A percentile compares a stretch with the other conserved stretches of the same genome.
Conservation (phyloP, 2,113 vertebrate species). For the Rissa tridactyla region DNA sequence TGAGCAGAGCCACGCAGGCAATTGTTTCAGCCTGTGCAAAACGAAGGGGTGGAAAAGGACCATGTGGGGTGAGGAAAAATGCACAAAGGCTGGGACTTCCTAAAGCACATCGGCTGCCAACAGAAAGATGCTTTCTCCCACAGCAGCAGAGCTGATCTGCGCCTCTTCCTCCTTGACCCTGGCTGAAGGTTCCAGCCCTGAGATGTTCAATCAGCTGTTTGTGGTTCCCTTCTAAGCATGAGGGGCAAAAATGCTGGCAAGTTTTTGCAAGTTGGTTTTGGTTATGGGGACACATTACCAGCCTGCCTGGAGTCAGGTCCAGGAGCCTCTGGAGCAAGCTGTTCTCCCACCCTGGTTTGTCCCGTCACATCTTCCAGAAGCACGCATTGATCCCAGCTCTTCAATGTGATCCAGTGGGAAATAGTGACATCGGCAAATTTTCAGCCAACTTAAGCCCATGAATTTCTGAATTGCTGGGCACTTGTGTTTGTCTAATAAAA, state of each 20-base stretch:
- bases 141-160: not conserved
- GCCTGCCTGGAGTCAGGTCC: not conserved
- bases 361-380: not conserved
- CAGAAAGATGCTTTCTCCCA: not conserved
- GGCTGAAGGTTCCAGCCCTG: not conserved
- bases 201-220: not conserved
- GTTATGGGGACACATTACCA: not conserved
- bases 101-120: rapidly evolving
- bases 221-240: not conserved
- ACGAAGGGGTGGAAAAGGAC: not conserved
- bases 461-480: not conserved
- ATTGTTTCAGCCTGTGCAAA: not conserved
- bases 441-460: not conserved
- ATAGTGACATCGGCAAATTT: not conserved
- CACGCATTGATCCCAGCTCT: not conserved
- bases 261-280: not conserved
- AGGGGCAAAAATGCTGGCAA: not conserved
- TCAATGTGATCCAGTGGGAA: not conserved
- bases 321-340: not conserved
- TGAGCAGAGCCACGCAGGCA: not conserved
- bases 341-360: not conserved
- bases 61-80: not conserved
- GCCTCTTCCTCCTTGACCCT: not conserved
- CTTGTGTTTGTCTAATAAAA: not conserved
- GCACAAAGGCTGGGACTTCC: not conserved